Conservation (phyloP, 2,888 invertebrate species). For the Hydrotaea diabolus region DNA sequence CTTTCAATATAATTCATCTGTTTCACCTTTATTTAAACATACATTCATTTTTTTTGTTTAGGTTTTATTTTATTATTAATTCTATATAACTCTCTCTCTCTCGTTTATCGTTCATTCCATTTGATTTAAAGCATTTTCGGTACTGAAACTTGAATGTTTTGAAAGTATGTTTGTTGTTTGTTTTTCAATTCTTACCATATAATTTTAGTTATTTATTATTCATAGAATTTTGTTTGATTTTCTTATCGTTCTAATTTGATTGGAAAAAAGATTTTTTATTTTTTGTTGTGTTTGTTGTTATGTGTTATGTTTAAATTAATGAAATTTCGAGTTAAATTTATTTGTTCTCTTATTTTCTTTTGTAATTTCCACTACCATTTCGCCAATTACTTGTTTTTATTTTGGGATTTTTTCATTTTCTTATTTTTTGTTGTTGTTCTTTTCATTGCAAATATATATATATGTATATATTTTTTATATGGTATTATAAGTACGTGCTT, state of each 20-base stretch:
- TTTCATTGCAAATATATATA: constrained; percentile 43
- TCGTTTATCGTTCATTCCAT: too few species aligned
- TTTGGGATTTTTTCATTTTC: constrained; percentile 43
- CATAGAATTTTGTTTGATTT: too few species aligned
- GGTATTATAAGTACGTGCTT: constrained; percentile 65
- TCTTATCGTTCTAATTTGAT: constrained; percentile 60
- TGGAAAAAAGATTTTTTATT: constrained; percentile 54
- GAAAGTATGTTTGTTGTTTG: constrained; percentile 22
- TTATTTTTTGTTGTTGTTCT: constrained; percentile 41
- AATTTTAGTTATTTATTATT: constrained; percentile 34
- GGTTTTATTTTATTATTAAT: too few species aligned
- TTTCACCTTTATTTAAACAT: constrained; percentile 22
- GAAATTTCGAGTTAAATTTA: constrained; percentile 53
- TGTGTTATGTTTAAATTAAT: constrained; percentile 42
- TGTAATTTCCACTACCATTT: constrained; percentile 60
- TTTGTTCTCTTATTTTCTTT: constrained; percentile 17
- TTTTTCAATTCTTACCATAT: constrained; percentile 6
- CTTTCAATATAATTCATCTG: constrained; percentile 7
- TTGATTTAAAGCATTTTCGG: constrained; percentile 62
- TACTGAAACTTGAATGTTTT: constrained; percentile 45
- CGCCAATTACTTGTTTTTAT: constrained; percentile 17
- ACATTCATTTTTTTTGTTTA: constrained; percentile 1
- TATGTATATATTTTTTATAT: constrained; percentile 43
- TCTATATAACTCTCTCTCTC: constrained; percentile 26
- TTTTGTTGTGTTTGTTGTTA: constrained; percentile 34